Evolutionary conservation across 2,888 invertebrate species (phyloP).

Genomic region (Dryocosmus kuriphilus): DNA sequence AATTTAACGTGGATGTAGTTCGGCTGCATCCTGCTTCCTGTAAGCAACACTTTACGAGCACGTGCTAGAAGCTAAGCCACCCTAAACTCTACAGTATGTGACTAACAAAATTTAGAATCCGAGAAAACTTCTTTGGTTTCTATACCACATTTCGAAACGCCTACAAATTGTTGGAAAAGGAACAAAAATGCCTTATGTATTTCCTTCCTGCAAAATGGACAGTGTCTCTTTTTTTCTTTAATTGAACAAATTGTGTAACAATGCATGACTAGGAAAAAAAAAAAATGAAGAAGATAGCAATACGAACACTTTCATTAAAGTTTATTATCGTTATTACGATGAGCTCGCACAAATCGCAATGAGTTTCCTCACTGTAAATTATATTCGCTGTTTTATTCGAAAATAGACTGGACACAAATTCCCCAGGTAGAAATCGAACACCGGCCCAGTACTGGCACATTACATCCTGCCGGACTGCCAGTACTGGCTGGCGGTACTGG

Average conservation of each 20-base stretch:
- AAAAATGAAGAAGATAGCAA: slow-evolving; percentile 21
- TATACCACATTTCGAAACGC: neutral
- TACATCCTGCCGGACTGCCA: too few relatives aligned
- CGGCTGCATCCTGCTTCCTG: slow-evolving; percentile 37
- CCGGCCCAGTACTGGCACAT: too few relatives aligned
- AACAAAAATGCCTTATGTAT: neutral
- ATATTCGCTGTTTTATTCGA: neutral
- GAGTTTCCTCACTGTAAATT: slow-evolving; percentile 11
- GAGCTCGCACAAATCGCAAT: slow-evolving; percentile 3
- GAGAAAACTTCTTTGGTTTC: neutral
- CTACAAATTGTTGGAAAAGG: too few relatives aligned
- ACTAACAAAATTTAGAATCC: neutral
- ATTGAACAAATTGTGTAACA: slow-evolving; percentile 14
- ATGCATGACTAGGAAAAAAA: slow-evolving; percentile 29
- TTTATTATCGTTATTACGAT: slow-evolving; percentile 17
- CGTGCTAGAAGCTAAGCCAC: slow-evolving; percentile 9
- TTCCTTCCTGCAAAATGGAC: neutral
- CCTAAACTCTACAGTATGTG: neutral
- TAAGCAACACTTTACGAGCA: slow-evolving; percentile 33
- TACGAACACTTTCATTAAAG: slow-evolving; percentile 22
- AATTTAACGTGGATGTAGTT: slow-evolving; percentile 25
- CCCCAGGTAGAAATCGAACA: too few relatives aligned
- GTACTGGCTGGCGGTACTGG: too few relatives aligned
- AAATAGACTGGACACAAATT: slow-evolving; percentile 12
- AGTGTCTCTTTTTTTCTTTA: neutral